Evolutionary conservation across 1,140 invertebrate genomes (phyloP).

Genomic region (Temnothorax curvispinosus): DNA sequence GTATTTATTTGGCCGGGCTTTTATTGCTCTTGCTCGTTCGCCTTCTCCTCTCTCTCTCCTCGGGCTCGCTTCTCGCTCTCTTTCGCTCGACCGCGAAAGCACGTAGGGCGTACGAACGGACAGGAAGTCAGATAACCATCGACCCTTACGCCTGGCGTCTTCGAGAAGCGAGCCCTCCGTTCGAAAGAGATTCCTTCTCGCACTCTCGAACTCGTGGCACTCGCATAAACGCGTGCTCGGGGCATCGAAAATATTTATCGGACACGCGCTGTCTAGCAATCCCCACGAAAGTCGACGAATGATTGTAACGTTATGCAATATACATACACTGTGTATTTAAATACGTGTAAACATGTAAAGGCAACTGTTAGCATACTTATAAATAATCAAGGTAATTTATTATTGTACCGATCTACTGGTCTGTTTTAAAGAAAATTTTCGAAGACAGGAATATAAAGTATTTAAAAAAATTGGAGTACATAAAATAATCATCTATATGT

Average conservation of each 20-base stretch:
- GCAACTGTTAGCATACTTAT: neutral
- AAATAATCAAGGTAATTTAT: neutral
- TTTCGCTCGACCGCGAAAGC: conserved; percentile 53
- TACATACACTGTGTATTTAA: neutral
- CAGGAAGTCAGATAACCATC: conserved; percentile 79
- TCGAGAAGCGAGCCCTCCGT: conserved; percentile 68
- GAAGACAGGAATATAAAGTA: neutral
- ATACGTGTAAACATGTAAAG: neutral
- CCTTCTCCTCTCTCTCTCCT: conserved; percentile 48
- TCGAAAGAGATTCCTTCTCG: conserved; percentile 58
- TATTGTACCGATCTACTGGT: neutral
- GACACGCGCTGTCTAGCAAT: conserved; percentile 7
- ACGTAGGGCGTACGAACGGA: conserved; percentile 72
- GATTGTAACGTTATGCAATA: conserved; percentile 3
- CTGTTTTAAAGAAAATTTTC: neutral
- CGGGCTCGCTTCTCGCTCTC: conserved; percentile 27
- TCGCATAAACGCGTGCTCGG: conserved; percentile 34
- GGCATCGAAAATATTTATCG: conserved; percentile 56
- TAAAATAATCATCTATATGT: neutral
- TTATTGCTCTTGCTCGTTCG: conserved; percentile 62
- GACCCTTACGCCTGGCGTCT: conserved; percentile 72
- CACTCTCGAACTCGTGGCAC: conserved; percentile 39
- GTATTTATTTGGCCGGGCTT: conserved; percentile 69
- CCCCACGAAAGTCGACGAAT: neutral
- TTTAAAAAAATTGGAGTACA: neutral